phyloP scores from a whole-genome alignment of 2,797 vertebrate species.

The Toxotes lorentzi region DNA sequence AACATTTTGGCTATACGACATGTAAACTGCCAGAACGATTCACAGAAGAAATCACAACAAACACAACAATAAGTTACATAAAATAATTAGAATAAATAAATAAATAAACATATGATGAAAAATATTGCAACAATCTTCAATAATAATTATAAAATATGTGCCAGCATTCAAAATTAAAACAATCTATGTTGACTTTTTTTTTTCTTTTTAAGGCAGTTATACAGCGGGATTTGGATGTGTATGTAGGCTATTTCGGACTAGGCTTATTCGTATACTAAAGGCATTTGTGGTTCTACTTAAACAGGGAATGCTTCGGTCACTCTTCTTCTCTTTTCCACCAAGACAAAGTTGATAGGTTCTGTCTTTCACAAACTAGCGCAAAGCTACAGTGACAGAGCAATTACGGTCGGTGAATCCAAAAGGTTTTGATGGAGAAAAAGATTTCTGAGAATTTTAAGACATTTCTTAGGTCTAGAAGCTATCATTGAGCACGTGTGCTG shows the following conservation, averaged over 20 bases:
- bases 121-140: constrained; percentile 94
- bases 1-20: constrained; percentile 90
- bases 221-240: constrained; percentile 90
- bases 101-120: constrained; percentile 97
- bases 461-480: constrained; percentile 92
- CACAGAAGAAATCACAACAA: constrained; percentile 83
- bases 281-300: constrained; percentile 98
- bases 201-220: constrained; percentile 93
- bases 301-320: constrained; percentile 86
- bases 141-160: constrained; percentile 86
- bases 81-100: constrained; percentile 99
- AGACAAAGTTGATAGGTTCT: constrained; percentile 85
- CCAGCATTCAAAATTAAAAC: constrained; percentile 85
- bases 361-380: constrained; percentile 91
- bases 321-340: constrained; percentile 77
- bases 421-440: constrained; percentile 83
- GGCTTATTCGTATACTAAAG: constrained; percentile 87
- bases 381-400: constrained; percentile 89
- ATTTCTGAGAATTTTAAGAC: constrained; percentile 83
- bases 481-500: constrained; percentile 87
- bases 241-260: constrained; percentile 83
- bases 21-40: constrained; percentile 90
- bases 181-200: constrained; percentile 86
- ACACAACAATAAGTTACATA: constrained; percentile 90
- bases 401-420: constrained; percentile 88